Evolutionary conservation across 2,888 invertebrate genomes (phyloP).

Genomic region (Campaea margaritaria): DNA sequence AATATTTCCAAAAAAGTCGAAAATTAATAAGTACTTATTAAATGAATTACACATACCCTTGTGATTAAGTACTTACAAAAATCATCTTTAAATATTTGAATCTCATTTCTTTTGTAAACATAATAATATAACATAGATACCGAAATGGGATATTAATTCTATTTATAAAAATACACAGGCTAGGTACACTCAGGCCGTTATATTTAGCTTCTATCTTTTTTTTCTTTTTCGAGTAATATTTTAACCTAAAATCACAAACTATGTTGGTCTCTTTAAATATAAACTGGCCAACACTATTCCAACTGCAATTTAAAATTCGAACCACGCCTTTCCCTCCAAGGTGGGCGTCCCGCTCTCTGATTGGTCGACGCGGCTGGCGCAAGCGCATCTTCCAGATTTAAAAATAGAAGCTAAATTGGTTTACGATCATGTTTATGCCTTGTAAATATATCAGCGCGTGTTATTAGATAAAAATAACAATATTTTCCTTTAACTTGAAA

Average conservation of each 20-base stretch:
- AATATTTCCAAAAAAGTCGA: too few relatives aligned
- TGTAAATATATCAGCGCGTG: conserved; percentile 53
- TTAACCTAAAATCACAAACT: not conserved
- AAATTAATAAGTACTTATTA: too few relatives aligned
- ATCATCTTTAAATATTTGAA: too few relatives aligned
- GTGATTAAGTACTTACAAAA: too few relatives aligned
- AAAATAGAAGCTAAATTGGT: conserved; percentile 44
- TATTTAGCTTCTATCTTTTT: too few relatives aligned
- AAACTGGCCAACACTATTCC: conserved; percentile 17
- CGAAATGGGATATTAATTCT: too few relatives aligned
- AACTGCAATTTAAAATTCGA: conserved; percentile 24
- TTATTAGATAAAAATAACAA: conserved; percentile 45
- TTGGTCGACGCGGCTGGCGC: conserved; percentile 43
- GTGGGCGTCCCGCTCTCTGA: conserved; percentile 42
- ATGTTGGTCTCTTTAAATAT: not conserved
- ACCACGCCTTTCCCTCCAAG: conserved; percentile 38
- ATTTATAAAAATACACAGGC: too few relatives aligned
- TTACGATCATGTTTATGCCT: conserved; percentile 35
- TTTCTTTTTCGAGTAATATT: too few relatives aligned
- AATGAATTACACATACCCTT: too few relatives aligned
- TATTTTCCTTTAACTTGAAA: conserved; percentile 6
- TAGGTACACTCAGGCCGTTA: too few relatives aligned
- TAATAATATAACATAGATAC: too few relatives aligned
- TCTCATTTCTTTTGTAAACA: too few relatives aligned
- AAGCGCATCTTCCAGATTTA: conserved; percentile 44